Base-by-base conservation (phyloP, 1,140 invertebrate species). In the Pseudachorutes palmiensis region DNA sequence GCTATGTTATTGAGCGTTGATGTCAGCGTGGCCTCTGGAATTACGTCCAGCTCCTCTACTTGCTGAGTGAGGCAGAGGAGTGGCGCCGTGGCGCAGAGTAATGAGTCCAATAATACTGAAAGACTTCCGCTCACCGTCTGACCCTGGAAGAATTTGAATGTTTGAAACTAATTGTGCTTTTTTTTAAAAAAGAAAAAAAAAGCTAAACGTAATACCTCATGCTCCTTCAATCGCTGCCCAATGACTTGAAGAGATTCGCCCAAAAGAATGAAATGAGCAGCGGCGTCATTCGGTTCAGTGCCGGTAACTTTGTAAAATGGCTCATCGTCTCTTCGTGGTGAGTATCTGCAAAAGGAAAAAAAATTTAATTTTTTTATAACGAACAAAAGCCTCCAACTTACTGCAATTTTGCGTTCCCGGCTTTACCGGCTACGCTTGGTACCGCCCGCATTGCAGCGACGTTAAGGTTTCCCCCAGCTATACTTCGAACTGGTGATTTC, bases 201-300 rank as follows among this genome's bases (percentile, higher is more conserved):
- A 9, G 36, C 36, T 41, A 19, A 12, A 55, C 24, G 14, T 19
- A 19, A 73, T 79, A 89, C 88, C 81, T 94, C 91, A 75, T 94
- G 91, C 76, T 95, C 92, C 76, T 92, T 93, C 0, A 97, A 82
- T 33, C 92, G 80, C 78, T 92, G 90, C 0, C 94, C 94, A 75
- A 97, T 96, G 72, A 93, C 92, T 28, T 88, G 89, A 3, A 98
- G 81, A 75, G 92, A 96, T 77, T 97, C 94, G 0, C 94, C 94
- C 1, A 98, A 81, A 29, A 97, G 82, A 66, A 92, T 91, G 0
- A 98, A 81, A 80, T 97, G 93, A 0, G 94, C 92, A 2, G 93
- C 93, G 26, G 93, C 88, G 79, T 97, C 93, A 1, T 94, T 85
- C 0, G 92, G 88, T 48, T 89, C 86, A 16, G 88, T 92, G 51